phyloP scores from a whole-genome alignment of 2,888 invertebrate genomes.

The Perizoma affinitatum region DNA sequence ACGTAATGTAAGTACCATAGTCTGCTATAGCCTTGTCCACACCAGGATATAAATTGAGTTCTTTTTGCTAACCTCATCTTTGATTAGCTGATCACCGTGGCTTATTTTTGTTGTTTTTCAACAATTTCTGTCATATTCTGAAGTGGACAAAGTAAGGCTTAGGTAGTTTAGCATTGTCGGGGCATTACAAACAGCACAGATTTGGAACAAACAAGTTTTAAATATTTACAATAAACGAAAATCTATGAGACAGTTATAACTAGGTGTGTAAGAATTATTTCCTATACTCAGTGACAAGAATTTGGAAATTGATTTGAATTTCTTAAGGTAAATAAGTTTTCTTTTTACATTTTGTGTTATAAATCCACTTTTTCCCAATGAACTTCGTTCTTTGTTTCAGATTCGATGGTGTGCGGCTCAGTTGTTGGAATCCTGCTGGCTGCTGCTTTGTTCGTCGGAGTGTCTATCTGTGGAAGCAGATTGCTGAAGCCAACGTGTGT shows the following conservation, averaged over 20 bases:
- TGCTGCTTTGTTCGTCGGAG: constrained; percentile 21
- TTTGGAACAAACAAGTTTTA: background rate
- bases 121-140: background rate
- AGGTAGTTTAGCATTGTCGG: no score
- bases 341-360: constrained; percentile 23
- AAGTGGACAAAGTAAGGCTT: background rate
- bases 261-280: no score
- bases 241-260: no score
- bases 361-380: constrained; percentile 50
- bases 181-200: background rate
- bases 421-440: constrained; percentile 36
- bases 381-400: constrained; percentile 62
- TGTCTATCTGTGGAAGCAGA: constrained; percentile 19
- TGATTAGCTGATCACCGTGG: background rate
- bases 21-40: background rate
- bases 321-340: constrained; percentile 38
- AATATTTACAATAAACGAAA: no score
- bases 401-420: constrained; percentile 38
- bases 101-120: background rate
- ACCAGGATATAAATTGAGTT: background rate
- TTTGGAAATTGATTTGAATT: no score
- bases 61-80: no score
- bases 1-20: constrained; percentile 18
- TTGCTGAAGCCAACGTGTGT: constrained; percentile 24
- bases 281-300: no score